Evolutionary conservation across 1,140 invertebrate species (phyloP).

Genomic region (Heliconius hermathena): DNA sequence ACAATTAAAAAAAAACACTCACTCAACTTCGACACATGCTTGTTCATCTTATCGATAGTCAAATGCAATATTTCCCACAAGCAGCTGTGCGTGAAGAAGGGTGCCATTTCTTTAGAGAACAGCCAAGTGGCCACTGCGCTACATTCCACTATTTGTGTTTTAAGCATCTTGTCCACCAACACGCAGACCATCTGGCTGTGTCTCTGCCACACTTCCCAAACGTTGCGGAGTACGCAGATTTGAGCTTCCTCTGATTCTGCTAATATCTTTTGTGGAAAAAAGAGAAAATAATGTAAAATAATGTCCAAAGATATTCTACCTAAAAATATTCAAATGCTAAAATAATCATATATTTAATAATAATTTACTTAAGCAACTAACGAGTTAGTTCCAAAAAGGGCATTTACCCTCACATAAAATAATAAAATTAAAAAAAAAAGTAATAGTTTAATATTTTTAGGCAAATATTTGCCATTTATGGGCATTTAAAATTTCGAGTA

Average conservation of each 20-base stretch:
- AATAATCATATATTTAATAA: background rate
- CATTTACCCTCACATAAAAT: too few relatives aligned
- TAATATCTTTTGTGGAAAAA: constrained; percentile 82
- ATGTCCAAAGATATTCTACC: too few relatives aligned
- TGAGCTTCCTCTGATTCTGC: constrained; percentile 97
- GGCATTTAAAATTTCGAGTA: too few relatives aligned
- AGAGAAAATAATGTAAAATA: background rate
- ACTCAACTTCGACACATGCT: constrained; percentile 93
- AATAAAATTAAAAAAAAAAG: too few relatives aligned
- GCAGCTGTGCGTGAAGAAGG: constrained; percentile 96
- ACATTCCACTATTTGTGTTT: constrained; percentile 98
- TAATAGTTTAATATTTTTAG: too few relatives aligned
- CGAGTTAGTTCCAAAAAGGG: too few relatives aligned
- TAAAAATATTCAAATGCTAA: background rate
- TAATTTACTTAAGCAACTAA: too few relatives aligned
- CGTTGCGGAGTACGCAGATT: constrained; percentile 95
- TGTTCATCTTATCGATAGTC: constrained; percentile 98
- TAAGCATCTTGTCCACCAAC: constrained; percentile 97
- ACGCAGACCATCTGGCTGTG: constrained; percentile 99
- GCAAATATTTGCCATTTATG: too few relatives aligned
- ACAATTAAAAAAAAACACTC: constrained; percentile 52
- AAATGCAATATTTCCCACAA: constrained; percentile 99
- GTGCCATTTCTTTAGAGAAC: constrained; percentile 97
- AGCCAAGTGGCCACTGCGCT: constrained; percentile 99
- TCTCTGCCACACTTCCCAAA: constrained; percentile 96